A percentile compares a stretch with the other conserved stretches of the same genome.
phyloP scores from a whole-genome alignment of 1,140 invertebrate species.

The Asobara japonica region DNA sequence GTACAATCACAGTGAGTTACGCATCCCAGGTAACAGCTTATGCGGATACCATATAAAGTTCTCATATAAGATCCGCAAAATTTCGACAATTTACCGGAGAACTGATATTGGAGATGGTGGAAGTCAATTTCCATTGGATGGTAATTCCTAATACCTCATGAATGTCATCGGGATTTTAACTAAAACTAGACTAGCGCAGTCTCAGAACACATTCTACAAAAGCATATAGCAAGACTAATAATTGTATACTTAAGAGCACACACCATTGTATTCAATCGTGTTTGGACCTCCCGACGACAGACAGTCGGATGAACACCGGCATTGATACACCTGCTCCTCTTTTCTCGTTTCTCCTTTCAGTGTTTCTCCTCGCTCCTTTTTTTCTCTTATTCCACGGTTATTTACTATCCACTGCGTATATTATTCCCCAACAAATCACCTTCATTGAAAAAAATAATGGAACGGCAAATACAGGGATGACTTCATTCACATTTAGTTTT shows the following conservation, averaged over 20 bases:
- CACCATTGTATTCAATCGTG: constrained; percentile 9
- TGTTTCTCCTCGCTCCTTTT: background rate
- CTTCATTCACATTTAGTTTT: background rate
- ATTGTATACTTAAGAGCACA: background rate
- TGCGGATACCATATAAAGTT: too few relatives aligned
- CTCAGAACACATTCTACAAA: background rate
- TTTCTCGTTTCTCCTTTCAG: background rate
- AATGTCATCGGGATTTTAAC: too few relatives aligned
- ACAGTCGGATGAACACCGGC: constrained; percentile 2
- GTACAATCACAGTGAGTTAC: too few relatives aligned
- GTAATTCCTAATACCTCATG: too few relatives aligned
- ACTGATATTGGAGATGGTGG: too few relatives aligned
- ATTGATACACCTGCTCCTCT: constrained; percentile 3
- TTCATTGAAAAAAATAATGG: background rate
- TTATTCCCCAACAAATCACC: too few relatives aligned
- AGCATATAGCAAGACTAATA: background rate
- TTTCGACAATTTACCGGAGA: too few relatives aligned
- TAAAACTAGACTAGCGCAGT: too few relatives aligned
- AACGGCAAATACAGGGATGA: background rate
- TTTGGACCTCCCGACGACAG: background rate
- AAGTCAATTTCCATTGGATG: too few relatives aligned
- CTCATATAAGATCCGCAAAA: too few relatives aligned
- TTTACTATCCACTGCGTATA: background rate
- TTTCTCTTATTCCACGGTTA: background rate
- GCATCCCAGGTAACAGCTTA: too few relatives aligned